A percentile compares a stretch with the other conserved stretches of the same genome.
Conservation (phyloP, 2,797 vertebrate species). For the Halcyon smyrnensis region DNA sequence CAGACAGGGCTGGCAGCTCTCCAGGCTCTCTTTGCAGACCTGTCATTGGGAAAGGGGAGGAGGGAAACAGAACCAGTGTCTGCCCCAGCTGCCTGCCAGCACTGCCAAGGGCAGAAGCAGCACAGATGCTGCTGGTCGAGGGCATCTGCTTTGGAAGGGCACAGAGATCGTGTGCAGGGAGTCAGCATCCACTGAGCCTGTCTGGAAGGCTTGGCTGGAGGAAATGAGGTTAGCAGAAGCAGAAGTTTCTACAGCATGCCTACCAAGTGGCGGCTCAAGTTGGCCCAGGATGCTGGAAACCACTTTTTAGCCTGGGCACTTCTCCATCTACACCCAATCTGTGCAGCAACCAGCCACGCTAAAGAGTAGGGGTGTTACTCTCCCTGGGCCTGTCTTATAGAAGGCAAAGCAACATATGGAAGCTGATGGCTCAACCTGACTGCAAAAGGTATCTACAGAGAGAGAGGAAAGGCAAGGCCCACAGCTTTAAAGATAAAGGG, state of each 20-base stretch:
- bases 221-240: conserved; percentile 37
- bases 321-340: conserved; percentile 44
- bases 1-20: background rate
- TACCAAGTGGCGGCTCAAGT: background rate
- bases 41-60: background rate
- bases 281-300: conserved; percentile 41
- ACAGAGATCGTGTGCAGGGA: background rate
- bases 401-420: background rate
- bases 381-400: background rate
- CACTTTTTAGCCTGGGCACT: conserved; percentile 11
- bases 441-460: background rate
- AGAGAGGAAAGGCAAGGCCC: background rate
- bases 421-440: background rate
- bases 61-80: background rate
- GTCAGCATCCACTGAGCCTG: background rate
- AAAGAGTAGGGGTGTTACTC: conserved; percentile 14
- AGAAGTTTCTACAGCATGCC: conserved; percentile 24
- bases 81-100: background rate
- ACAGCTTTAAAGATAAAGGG: background rate
- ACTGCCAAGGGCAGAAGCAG: background rate
- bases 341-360: background rate
- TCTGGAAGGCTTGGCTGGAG: conserved; percentile 6
- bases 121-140: background rate
- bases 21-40: background rate
- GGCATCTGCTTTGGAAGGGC: conserved; percentile 29